Base-by-base conservation (phyloP, 2,888 invertebrate species). In the Trachelus stipa region DNA sequence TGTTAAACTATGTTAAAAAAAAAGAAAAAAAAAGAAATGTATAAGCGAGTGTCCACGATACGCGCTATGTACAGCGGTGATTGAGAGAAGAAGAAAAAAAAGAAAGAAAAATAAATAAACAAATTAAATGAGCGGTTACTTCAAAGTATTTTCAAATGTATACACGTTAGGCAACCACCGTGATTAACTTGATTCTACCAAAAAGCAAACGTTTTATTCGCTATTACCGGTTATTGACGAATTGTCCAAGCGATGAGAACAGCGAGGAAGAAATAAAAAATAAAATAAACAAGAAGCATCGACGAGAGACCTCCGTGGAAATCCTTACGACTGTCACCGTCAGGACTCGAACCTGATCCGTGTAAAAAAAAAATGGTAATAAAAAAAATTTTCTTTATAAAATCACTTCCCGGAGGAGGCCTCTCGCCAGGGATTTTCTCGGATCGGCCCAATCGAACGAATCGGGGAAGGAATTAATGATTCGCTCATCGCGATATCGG, bases 241-340 rank as follows among this genome's bases (percentile, higher is more conserved):
- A 40, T 40, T 15, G 15, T 83, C 80, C 75, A 83, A 86, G 84
- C 84, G 76, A 84, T 83, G 83, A 82, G 83, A 83, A 83, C 82
- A 84, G 84, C 81, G 81, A 81, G 80, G 76, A 83, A 84, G 83
- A 81, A 77, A 77, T 82, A 74, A 80, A 80, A 86, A 40, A 80
- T 76, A 82, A 76, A 76, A 78, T 76, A 81, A 81, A 81, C 76
- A 81, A 80, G 81, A 81, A 80, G 81, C 79, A 81, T 79, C 68
- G 74, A 23, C 74, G 35, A 80, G 74, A 73, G 73, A 80, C 78
- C 71, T 79, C 79, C 81, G 79, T 40, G 40, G 40, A 40, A 40
- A 40, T 40, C 6, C 40, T 15, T 40, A 15, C 40, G 40, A 6
- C 40, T 40, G 15, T 4, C 15, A 9, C 69, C 15, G 15, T 15